Percentiles rank a stretch among this genome's conserved stretches.
phyloP scores from a whole-genome alignment of 1,140 invertebrate species.

The Solenopsis invicta region DNA sequence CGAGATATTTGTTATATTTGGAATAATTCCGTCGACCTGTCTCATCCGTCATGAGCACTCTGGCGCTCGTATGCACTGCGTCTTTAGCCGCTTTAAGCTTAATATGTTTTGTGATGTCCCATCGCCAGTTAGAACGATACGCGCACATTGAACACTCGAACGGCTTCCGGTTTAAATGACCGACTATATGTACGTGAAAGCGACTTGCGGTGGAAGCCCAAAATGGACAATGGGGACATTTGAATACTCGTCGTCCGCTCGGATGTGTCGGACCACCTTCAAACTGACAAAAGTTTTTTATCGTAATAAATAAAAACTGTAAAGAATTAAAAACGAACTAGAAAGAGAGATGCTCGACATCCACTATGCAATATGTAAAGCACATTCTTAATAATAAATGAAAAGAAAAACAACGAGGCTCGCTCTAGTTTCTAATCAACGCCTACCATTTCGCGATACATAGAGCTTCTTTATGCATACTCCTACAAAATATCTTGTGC shows the following conservation, averaged over 20 bases:
- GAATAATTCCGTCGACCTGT: constrained; percentile 96
- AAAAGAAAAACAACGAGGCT: constrained; percentile 33
- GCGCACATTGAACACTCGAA: constrained; percentile 98
- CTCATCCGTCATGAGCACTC: constrained; percentile 96
- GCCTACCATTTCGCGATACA: constrained; percentile 18
- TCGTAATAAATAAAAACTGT: constrained; percentile 60
- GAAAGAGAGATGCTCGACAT: constrained; percentile 61
- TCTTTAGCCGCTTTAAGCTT: constrained; percentile 95
- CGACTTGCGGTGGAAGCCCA: constrained; percentile 96
- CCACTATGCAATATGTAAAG: constrained; percentile 72
- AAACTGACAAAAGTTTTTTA: constrained; percentile 81
- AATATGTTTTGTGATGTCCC: constrained; percentile 98
- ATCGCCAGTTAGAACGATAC: constrained; percentile 97
- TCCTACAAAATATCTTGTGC: not conserved
- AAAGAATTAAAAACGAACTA: constrained; percentile 59
- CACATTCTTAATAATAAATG: constrained; percentile 76
- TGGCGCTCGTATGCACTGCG: constrained; percentile 91
- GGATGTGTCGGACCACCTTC: constrained; percentile 82
- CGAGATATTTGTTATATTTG: constrained; percentile 96
- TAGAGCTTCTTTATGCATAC: constrained; percentile 17
- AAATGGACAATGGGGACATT: constrained; percentile 96
- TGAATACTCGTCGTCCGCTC: constrained; percentile 90
- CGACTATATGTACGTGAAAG: constrained; percentile 97
- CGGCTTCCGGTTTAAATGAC: constrained; percentile 96
- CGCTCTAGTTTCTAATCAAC: constrained; percentile 27